Evolutionary conservation across 1,140 invertebrate genomes (phyloP).

Genomic region (Phthorimaea operculella): DNA sequence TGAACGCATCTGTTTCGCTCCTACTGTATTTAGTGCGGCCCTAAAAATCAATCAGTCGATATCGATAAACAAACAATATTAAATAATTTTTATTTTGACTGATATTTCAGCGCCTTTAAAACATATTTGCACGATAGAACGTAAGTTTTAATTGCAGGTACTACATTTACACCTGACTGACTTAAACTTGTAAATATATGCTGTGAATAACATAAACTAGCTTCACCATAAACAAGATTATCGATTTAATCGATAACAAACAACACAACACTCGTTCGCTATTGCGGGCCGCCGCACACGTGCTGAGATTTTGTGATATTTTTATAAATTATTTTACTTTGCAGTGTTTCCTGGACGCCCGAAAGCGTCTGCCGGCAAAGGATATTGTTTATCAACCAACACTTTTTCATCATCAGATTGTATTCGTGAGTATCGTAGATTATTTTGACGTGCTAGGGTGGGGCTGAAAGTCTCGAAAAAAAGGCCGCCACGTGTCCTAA

Average conservation of each 20-base stretch:
- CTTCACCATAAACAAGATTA: too few relatives aligned
- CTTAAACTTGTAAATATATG: too few relatives aligned
- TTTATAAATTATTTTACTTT: slow-evolving; percentile 51
- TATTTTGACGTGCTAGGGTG: slow-evolving; percentile 61
- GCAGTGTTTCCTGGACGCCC: slow-evolving; percentile 26
- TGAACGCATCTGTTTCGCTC: too few relatives aligned
- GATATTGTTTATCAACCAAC: slow-evolving; percentile 31
- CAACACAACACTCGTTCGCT: slow-evolving; percentile 21
- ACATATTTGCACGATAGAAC: too few relatives aligned
- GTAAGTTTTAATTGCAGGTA: too few relatives aligned
- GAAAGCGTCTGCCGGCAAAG: slow-evolving; percentile 26
- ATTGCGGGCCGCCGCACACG: slow-evolving; percentile 63
- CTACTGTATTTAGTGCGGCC: too few relatives aligned
- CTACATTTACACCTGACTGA: too few relatives aligned
- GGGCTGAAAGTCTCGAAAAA: slow-evolving; percentile 56
- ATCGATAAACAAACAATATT: too few relatives aligned
- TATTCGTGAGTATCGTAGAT: slow-evolving; percentile 39
- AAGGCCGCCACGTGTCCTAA: slow-evolving; percentile 63
- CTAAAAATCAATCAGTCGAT: too few relatives aligned
- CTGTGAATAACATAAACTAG: too few relatives aligned
- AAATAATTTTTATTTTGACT: too few relatives aligned
- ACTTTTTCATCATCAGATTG: slow-evolving; percentile 30
- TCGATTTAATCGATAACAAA: not conserved
- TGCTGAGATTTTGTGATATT: slow-evolving; percentile 62
- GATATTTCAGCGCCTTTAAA: too few relatives aligned